Evolutionary conservation across 2,888 invertebrate species (phyloP).

Genomic region (Zaprionus lineosus): DNA sequence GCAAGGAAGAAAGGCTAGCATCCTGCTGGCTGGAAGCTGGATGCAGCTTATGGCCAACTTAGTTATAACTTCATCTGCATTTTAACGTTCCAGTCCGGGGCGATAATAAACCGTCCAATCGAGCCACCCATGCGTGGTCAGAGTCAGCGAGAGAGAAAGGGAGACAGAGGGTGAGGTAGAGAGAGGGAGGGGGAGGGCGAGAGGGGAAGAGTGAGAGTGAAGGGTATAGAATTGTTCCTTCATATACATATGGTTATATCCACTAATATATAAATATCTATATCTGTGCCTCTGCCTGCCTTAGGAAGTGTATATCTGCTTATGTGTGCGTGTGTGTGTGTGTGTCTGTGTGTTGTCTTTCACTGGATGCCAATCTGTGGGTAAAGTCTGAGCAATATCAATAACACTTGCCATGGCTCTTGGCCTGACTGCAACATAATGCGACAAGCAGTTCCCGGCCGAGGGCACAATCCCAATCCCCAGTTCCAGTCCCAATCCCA

Average conservation of each 20-base stretch:
- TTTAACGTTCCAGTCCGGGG: conserved; percentile 48
- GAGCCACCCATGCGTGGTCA: conserved; percentile 79
- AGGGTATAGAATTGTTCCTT: too few species aligned
- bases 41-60: conserved; percentile 52
- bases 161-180: too few species aligned
- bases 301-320: conserved; percentile 15
- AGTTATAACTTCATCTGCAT: conserved; percentile 78
- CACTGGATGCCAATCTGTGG: conserved; percentile 46
- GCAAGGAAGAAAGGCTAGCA: conserved; percentile 29
- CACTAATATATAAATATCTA: too few species aligned
- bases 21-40: conserved; percentile 66
- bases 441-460: conserved; percentile 51
- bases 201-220: too few species aligned
- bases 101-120: conserved; percentile 71
- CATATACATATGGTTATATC: conserved; percentile 27
- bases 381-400: conserved; percentile 70
- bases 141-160: conserved; percentile 4
- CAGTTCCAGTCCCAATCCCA: background rate
- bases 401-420: conserved; percentile 75
- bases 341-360: conserved; percentile 26
- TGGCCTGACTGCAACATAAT: conserved; percentile 69
- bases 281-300: conserved; percentile 2
- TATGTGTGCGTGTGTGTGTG: background rate
- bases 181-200: too few species aligned
- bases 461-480: background rate